Base-by-base conservation (phyloP, 2,797 vertebrate species). In the Fundulus diaphanus region DNA sequence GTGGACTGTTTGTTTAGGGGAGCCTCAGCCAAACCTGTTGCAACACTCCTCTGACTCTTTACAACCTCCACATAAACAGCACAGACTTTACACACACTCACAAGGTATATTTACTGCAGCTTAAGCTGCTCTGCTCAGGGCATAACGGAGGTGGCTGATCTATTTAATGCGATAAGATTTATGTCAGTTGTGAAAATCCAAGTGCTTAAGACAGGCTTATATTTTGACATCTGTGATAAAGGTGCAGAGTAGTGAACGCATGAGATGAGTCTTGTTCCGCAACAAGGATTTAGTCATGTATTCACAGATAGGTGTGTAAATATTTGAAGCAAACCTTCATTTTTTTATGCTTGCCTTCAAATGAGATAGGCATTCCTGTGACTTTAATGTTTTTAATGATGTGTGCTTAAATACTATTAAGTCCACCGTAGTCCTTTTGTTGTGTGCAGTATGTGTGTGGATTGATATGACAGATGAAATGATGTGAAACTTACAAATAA, bases 1-100 rank as follows among this genome's bases (percentile, higher is more conserved):
- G 85, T 74, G 80, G 73, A 71, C 46, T 85, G 83, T 86, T 85
- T 86, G 82, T 84, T 82, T 37, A 71, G 79, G 70, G 86, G 79
- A 79, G 67, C 72, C 77, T 42, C 63, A 31, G 77, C 74, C 87
- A 82, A 88, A 88, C 88, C 88, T 90, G 87, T 73, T 44, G 27
- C 15, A 8, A 81, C 57, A 67, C 86, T 79, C 46, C 77, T 77
- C 79, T 22, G 20, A 72, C 44, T 77, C 67, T 72, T 82, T 73
- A 8, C 29, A 1, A n/a, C 37, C 48, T 48, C 12, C 76, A 70
- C 49, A 70, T 29, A 44, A 63, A 63, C 37, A 70, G 40, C 13
- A 44, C 40, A 40, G 57, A 20, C 27, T 22, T 44, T 24, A 42
- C 40, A 63, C 4, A 63, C 27, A 27, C 46, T 44, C 8, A 54